These are phyloP conservation scores for Volucella zonaria DNA, from an alignment of 2,888 invertebrate species.

Conservation along the genomic window DNA sequence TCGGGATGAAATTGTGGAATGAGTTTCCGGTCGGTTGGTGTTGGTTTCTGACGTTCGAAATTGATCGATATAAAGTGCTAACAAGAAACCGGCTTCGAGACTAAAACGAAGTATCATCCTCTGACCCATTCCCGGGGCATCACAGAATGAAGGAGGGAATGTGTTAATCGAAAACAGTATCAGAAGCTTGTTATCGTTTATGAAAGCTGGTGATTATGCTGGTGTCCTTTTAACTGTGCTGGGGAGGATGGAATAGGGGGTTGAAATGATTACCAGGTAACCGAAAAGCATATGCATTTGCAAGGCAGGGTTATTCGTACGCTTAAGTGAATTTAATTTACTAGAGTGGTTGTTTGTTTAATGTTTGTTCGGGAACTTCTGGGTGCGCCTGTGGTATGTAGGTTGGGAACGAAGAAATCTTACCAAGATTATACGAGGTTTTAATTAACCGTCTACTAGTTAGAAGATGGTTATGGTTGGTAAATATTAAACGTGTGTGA, in stretches of 20 bases:
- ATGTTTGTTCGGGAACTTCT: conserved; percentile 54
- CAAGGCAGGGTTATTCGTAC: conserved; percentile 17
- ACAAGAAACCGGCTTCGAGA: conserved; percentile 20
- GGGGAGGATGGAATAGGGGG: neutral
- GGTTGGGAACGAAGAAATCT: neutral
- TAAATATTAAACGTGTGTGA: conserved; percentile 40
- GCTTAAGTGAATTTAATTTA: conserved; percentile 72
- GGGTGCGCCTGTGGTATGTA: conserved; percentile 33
- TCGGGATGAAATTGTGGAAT: conserved; percentile 17
- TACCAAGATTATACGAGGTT: conserved; percentile 62
- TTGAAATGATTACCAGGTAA: conserved; percentile 55
- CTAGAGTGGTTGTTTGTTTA: conserved; percentile 58
- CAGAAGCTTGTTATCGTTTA: conserved; percentile 50
- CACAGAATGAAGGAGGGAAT: conserved; percentile 7
- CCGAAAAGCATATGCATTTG: conserved; percentile 49
- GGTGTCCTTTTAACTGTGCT: conserved; percentile 18
- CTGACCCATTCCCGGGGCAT: neutral
- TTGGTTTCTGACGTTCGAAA: conserved; percentile 7
- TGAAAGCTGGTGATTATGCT: conserved; percentile 32
- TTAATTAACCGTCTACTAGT: conserved; percentile 63
- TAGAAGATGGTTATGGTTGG: conserved; percentile 36
- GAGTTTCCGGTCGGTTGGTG: conserved; percentile 31
- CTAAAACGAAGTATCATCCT: conserved; percentile 5
- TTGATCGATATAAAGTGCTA: conserved; percentile 31
- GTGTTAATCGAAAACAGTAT: conserved; percentile 65